Evolutionary conservation across 2,888 invertebrate genomes (phyloP).

Genomic region (Cryptophagus acutangulus): DNA sequence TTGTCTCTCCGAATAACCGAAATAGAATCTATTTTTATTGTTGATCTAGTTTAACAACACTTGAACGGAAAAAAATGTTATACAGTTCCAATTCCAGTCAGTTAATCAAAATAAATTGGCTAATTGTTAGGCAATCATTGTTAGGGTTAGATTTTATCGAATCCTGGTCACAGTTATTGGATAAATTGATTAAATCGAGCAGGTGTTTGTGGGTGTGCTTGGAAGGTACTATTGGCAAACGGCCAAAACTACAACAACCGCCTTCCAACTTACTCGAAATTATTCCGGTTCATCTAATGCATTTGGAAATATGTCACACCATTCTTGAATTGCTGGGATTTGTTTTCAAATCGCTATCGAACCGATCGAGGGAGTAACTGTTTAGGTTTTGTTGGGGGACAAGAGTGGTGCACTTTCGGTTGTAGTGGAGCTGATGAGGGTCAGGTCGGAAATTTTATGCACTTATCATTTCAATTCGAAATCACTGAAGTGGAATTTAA

Average conservation of each 20-base stretch:
- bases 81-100: conserved; percentile 5
- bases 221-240: conserved; percentile 32
- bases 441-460: too few relatives aligned
- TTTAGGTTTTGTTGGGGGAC: too few relatives aligned
- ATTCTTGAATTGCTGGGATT: too few relatives aligned
- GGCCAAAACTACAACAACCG: conserved; percentile 41
- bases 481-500: conserved; percentile 23
- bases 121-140: too few relatives aligned
- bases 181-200: conserved; percentile 37
- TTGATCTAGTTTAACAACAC: conserved; percentile 32
- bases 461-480: conserved; percentile 32
- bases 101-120: too few relatives aligned
- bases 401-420: too few relatives aligned
- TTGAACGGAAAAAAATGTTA: conserved; percentile 11
- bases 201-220: conserved; percentile 46
- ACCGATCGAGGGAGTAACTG: too few relatives aligned
- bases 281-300: conserved; percentile 41
- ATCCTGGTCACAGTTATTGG: too few relatives aligned
- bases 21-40: conserved; percentile 38
- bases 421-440: too few relatives aligned
- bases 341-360: too few relatives aligned
- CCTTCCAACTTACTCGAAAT: conserved; percentile 41
- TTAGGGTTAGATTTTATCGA: too few relatives aligned
- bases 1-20: conserved; percentile 26
- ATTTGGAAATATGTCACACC: too few relatives aligned